Percentiles rank a stretch among this genome's conserved stretches.
Conservation (phyloP, 2,888 invertebrate species). For the Congeria kusceri region DNA sequence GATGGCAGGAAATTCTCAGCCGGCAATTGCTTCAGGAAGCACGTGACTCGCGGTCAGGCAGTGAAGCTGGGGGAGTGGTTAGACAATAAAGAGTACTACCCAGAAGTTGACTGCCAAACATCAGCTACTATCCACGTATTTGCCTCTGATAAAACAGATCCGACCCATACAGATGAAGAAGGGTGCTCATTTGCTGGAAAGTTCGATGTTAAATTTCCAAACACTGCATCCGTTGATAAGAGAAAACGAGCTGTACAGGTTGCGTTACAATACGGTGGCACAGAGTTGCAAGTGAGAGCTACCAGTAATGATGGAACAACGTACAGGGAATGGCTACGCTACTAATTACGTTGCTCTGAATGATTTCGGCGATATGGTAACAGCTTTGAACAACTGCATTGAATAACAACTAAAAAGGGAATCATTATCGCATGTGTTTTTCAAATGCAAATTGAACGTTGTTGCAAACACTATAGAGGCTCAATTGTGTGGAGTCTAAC, state of each 20-base stretch:
- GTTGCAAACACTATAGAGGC: too few relatives aligned
- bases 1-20: conserved; percentile 24
- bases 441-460: too few relatives aligned
- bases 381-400: too few relatives aligned
- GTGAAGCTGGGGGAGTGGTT: conserved; percentile 49
- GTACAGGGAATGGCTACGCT: too few relatives aligned
- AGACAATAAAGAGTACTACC: conserved; percentile 37
- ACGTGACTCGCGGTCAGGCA: conserved; percentile 39
- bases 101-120: conserved; percentile 31
- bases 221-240: background rate
- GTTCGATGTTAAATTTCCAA: conserved; percentile 38
- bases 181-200: conserved; percentile 46
- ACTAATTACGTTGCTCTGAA: too few relatives aligned
- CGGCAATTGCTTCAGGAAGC: conserved; percentile 44
- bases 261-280: conserved; percentile 48
- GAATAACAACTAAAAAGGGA: too few relatives aligned
- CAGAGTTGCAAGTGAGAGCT: conserved; percentile 39
- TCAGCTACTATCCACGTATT: conserved; percentile 26
- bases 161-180: conserved; percentile 42
- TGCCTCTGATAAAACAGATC: conserved; percentile 39
- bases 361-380: too few relatives aligned
- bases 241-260: conserved; percentile 34
- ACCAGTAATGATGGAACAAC: background rate
- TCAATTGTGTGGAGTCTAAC: too few relatives aligned
- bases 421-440: too few relatives aligned